Evolutionary conservation across 2,888 invertebrate genomes (phyloP).

Genomic region (Cerastis leucographa): DNA sequence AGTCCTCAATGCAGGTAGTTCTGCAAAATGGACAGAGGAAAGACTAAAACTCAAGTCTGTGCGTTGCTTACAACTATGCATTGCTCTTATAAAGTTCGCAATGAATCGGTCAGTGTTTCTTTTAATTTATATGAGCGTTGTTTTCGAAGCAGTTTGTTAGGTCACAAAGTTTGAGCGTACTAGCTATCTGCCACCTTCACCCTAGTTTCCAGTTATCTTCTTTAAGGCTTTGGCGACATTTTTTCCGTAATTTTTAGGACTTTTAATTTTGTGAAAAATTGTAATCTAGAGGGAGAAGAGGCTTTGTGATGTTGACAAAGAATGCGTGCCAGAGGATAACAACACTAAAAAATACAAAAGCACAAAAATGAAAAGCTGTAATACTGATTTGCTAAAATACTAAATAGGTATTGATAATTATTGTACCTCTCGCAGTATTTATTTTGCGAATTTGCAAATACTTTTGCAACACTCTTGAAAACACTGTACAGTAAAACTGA

Average conservation of each 20-base stretch:
- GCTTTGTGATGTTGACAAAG: not conserved
- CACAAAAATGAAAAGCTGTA: not conserved
- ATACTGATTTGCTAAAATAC: not conserved
- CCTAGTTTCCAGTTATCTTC: not conserved
- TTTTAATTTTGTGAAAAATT: not conserved
- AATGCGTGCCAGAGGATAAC: not conserved
- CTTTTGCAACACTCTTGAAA: not conserved
- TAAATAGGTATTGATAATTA: not conserved
- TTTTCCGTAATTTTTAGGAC: not conserved
- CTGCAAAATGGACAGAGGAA: too few species aligned
- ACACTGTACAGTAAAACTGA: not conserved
- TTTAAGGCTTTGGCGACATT: not conserved
- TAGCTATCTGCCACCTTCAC: too few species aligned
- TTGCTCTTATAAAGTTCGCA: not conserved
- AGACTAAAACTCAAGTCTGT: too few species aligned
- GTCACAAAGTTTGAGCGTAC: not conserved
- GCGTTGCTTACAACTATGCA: too few species aligned
- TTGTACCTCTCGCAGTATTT: not conserved
- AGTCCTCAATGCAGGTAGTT: too few species aligned
- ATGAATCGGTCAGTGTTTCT: not conserved
- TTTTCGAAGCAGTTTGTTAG: not conserved
- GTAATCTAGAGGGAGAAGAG: not conserved
- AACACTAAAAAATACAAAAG: not conserved
- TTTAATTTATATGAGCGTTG: not conserved
- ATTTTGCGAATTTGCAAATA: too few species aligned